Evolutionary conservation across 2,797 vertebrate species (phyloP), one percentile per base, ranked within the genome.

Genomic region (Moxostoma hubbsi): DNA sequence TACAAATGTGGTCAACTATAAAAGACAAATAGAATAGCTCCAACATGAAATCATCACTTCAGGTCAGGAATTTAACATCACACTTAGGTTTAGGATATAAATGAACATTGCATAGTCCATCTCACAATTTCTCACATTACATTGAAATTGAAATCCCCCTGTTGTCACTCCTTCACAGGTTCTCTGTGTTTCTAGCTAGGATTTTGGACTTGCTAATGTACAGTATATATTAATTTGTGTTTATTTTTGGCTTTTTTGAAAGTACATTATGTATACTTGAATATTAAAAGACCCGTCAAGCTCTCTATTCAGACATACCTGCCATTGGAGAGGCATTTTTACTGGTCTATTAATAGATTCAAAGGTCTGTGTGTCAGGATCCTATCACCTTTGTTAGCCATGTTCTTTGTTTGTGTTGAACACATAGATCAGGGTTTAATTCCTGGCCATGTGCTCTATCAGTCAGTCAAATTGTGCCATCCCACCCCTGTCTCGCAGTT

Each of bases 321-420:
- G 80, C 65, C 72, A 53, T 79, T 74, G 50, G 43, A 51, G 75
- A 67, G 74, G 80, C 80, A 66, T 79, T 81, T 84, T 79, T 66
- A 61, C 57, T 15, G 54, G 6, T 61, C 49, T 62, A 24, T 36
- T 36, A 36, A 36, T 36, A 5, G 36, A 4, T 36, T 67, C 62
- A 43, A 58, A 63, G 73, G 24, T 16, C 45, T 63, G 45, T 54
- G 43, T 69, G 36, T 36, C 36, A 36, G 36, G 36, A 36, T 36
- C 36, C 36, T 36, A 4, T 36, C 36, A 36, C 36, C 36, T 36
- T 36, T 36, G 36, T 36, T 5, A 36, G 36, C 36, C 3, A 3
- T 36, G 36, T 36, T 36, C 36, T 36, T 36, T 36, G 36, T 36
- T 36, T 36, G 3, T 36, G 36, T 36, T 36, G 36, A 36, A 5